phyloP scores from a whole-genome alignment of 2,113 vertebrate genomes.

The Phocoena phocoena region DNA sequence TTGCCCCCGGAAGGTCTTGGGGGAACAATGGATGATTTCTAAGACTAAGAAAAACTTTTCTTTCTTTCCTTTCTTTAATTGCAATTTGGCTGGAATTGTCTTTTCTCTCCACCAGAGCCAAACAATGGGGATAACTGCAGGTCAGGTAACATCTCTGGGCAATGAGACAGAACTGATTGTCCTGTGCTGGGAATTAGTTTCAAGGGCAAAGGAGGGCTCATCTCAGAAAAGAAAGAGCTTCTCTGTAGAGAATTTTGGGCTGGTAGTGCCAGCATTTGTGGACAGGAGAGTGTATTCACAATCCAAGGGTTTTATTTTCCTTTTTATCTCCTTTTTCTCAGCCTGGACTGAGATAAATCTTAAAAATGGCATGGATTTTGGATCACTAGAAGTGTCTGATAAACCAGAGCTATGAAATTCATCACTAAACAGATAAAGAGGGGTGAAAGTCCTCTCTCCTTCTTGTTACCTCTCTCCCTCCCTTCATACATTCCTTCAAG shows the following conservation, averaged over 20 bases:
- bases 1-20: background rate
- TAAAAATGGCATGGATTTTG: background rate
- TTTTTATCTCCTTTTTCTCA: background rate
- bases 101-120: background rate
- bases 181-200: background rate
- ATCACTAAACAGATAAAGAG: background rate
- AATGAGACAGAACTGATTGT: background rate
- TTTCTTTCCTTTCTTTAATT: slow-evolving; percentile 8
- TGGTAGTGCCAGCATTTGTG: background rate
- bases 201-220: background rate
- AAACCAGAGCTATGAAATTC: background rate
- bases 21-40: background rate
- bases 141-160: background rate
- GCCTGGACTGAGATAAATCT: background rate
- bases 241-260: background rate
- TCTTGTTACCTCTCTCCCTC: background rate
- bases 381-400: background rate
- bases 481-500: background rate
- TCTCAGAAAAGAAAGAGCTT: background rate
- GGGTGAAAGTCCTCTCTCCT: background rate
- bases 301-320: background rate
- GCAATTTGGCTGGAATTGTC: slow-evolving; percentile 1
- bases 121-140: background rate
- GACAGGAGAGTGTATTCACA: background rate
- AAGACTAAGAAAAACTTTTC: background rate